Evolutionary conservation across 1,140 invertebrate genomes (phyloP).

Genomic region (Tetramorium parvispinum): DNA sequence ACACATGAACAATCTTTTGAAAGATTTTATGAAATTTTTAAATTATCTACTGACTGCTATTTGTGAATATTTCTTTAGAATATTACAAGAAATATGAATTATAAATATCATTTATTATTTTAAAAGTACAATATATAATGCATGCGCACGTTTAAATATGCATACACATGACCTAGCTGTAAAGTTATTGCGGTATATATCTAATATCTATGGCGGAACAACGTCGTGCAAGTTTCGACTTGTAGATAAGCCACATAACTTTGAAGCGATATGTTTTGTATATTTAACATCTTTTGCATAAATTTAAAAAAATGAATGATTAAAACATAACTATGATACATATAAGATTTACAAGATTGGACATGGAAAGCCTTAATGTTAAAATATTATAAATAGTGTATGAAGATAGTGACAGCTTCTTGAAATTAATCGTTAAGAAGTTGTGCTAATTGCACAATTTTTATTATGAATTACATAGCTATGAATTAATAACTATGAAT

Average conservation of each 20-base stretch:
- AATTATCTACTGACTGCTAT: neutral
- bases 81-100: neutral
- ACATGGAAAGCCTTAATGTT: neutral
- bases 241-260: constrained; percentile 43
- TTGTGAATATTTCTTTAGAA: neutral
- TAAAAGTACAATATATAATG: constrained; percentile 15
- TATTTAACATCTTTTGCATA: constrained; percentile 25
- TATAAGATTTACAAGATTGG: neutral
- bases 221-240: constrained; percentile 42
- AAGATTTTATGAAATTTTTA: neutral
- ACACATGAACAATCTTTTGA: neutral
- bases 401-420: neutral
- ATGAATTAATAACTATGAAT: neutral
- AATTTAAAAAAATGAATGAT: constrained; percentile 13
- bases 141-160: constrained; percentile 28
- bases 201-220: constrained; percentile 28
- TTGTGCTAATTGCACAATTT: neutral
- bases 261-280: constrained; percentile 39
- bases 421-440: neutral
- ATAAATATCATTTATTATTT: constrained; percentile 24
- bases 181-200: constrained; percentile 41
- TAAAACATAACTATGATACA: neutral
- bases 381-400: neutral
- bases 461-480: no score
- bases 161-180: constrained; percentile 31